A percentile compares a stretch with the other conserved stretches of the same genome.
Conservation (phyloP, 1,140 invertebrate genomes). For the Diabrotica undecimpunctata region DNA sequence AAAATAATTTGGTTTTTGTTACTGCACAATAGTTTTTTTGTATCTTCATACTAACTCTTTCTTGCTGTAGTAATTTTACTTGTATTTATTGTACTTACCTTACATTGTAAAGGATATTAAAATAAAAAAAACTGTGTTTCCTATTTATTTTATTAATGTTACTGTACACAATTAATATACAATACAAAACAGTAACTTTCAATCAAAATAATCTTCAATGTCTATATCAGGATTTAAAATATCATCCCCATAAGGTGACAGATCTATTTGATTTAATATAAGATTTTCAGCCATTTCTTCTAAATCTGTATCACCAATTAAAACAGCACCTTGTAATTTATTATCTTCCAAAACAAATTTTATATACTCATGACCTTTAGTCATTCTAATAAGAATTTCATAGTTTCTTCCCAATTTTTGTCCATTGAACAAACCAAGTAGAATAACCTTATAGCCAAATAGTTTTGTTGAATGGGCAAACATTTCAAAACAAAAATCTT, state of each 20-base stretch:
- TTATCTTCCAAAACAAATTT: constrained; percentile 87
- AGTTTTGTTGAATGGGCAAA: constrained; percentile 95
- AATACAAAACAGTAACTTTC: too few species aligned
- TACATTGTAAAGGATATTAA: too few species aligned
- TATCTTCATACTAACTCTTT: too few species aligned
- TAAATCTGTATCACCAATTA: constrained; percentile 95
- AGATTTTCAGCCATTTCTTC: constrained; percentile 99
- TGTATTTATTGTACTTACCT: too few species aligned
- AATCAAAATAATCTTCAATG: constrained; percentile 99
- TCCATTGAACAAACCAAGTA: constrained; percentile 92
- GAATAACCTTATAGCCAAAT: constrained; percentile 91
- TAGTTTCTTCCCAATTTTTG: constrained; percentile 82
- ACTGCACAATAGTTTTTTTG: too few species aligned
- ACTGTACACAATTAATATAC: too few species aligned
- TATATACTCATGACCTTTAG: constrained; percentile 80
- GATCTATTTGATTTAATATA: constrained; percentile 91
- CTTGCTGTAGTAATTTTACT: too few species aligned
- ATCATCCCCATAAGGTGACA: constrained; percentile 84
- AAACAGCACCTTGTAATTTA: constrained; percentile 84
- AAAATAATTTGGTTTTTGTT: too few species aligned
- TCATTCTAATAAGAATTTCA: constrained; percentile 83
- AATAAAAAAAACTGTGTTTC: too few species aligned
- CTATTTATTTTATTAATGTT: too few species aligned
- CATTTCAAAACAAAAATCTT: constrained; percentile 94
- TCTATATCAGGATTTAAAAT: constrained; percentile 93